Evolutionary conservation across 2,113 vertebrate species (phyloP), one percentile per base, ranked within the genome.

Genomic region (Herpailurus yagouaroundi): DNA sequence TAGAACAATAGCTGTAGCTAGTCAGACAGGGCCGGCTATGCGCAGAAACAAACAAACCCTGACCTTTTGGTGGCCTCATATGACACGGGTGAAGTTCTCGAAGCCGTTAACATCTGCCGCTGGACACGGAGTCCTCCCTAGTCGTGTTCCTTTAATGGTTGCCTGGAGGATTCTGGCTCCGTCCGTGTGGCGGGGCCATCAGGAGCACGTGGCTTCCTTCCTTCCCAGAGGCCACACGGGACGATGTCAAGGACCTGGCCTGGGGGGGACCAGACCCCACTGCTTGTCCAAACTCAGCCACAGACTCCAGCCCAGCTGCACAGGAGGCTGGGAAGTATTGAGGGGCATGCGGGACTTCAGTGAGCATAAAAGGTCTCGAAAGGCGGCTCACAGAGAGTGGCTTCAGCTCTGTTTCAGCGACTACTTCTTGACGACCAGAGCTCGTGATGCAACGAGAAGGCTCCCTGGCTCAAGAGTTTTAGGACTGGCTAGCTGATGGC

Each of bases 151-250:
- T 41, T 48, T 33, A 23, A 63, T 48, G 38, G 12, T 7, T 2
- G 25, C 73, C 76, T n/a, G 36, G 81, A 48, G 7, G 8, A 12
- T 11, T 1, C 41, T 7, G 82, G 25, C 48, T 38, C 29, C 10
- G 36, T 36, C 38, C 41, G 2, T 0, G 1, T 36, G 85, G n/a
- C 52, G 14, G 12, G 7, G 23, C 25, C 7, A 0, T 71, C 16
- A n/a, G 93, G 45, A 55, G 25, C 16, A 3, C 55, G 4, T 0
- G 36, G 41, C 45, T 38, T 66, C 55, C 52, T n/a, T 14, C 55
- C 36, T 57, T 41, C 15, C 74, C 33, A 0, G 7, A 0, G 81
- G 19, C 11, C 66, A 33, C 31, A 0, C 0, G 2, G 19, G 29
- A 4, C 29, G 69, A 1, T 23, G 38, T 14, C 13, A 55, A 50